phyloP scores from a whole-genome alignment of 2,888 invertebrate genomes.

The Dasypogon diadema region DNA sequence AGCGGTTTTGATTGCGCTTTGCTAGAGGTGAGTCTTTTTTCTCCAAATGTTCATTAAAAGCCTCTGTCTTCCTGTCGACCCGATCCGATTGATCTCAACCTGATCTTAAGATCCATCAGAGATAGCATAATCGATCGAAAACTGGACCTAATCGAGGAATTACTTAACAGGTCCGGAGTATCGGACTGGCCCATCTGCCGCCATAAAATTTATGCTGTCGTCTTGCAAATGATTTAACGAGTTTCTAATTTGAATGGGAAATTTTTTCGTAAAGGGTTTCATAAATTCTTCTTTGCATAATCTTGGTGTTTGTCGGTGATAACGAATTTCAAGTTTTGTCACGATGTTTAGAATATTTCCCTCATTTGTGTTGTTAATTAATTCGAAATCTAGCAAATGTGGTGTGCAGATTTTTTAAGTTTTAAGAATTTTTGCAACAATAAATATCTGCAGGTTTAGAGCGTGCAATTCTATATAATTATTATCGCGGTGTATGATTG shows the following conservation, averaged over 20 bases:
- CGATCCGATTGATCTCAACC: not conserved
- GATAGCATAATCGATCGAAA: not conserved
- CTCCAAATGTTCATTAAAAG: not conserved
- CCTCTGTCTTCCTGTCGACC: not conserved
- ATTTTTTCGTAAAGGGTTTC: not conserved
- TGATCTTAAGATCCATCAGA: not conserved
- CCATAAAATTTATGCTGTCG: not conserved
- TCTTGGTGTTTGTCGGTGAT: not conserved
- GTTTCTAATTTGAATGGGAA: not conserved
- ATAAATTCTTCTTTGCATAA: conserved; percentile 8
- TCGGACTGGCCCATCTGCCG: not conserved
- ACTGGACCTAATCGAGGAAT: conserved; percentile 16
- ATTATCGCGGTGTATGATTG: no score
- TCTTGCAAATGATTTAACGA: conserved; percentile 9
- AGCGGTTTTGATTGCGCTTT: not conserved
- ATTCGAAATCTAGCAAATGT: no score
- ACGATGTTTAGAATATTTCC: no score
- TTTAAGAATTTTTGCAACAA: no score
- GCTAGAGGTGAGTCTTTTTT: conserved; percentile 17
- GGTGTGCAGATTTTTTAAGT: no score
- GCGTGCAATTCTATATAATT: no score
- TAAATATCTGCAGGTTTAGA: no score
- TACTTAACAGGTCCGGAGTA: not conserved
- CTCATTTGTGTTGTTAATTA: no score
- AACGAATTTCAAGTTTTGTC: conserved; percentile 6